Base-by-base conservation (phyloP, 2,797 vertebrate species). In the Pseudomugil gertrudae region DNA sequence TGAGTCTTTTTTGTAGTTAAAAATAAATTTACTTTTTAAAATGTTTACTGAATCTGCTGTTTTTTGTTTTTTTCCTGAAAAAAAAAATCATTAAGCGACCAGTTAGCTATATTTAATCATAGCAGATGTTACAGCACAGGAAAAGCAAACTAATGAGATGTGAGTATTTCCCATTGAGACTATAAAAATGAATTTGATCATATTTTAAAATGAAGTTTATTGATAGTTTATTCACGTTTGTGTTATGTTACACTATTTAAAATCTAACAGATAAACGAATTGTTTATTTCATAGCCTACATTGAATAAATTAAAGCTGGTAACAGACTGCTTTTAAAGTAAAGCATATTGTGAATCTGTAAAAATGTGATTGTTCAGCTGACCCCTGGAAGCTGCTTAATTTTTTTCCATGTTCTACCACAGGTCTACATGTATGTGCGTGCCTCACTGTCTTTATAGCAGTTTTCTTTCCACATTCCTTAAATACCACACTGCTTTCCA, bases 311-410 rank as follows among this genome's bases (percentile, higher is more conserved):
- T n/a, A n/a, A 10, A 21, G 38, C 17, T 17, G 13, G 14, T 40
- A 15, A 40, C 14, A 48, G 9, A 36, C 35, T 9, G 35, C 15
- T 36, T 36, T 35, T 40, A 43, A 43, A 43, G 7, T 43, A n/a
- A 43, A n/a, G 17, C 40, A 43, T 43, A 43, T 43, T 43, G 17
- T 43, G 40, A 43, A 6, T n/a, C 3, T 33, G 5, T 35, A 30
- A 30, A 21, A 24, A 56, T 60, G 29, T 13, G 0, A 40, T 69
- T 47, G 26, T 36, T 19, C 56, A 40, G 57, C 23, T 63, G 66
- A 63, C 73, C 70, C 66, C 82, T 79, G 79, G 71, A 79, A 84
- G 76, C 52, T 47, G 24, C 47, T n/a, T 36, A 33, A 76, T n/a
- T 74, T 66, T 64, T 80, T 82, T 75, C 66, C 64, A 48, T 79